A percentile compares a stretch with the other conserved stretches of the same genome.
Conservation (phyloP, 1,140 invertebrate genomes). For the Trichonephila clavata region DNA sequence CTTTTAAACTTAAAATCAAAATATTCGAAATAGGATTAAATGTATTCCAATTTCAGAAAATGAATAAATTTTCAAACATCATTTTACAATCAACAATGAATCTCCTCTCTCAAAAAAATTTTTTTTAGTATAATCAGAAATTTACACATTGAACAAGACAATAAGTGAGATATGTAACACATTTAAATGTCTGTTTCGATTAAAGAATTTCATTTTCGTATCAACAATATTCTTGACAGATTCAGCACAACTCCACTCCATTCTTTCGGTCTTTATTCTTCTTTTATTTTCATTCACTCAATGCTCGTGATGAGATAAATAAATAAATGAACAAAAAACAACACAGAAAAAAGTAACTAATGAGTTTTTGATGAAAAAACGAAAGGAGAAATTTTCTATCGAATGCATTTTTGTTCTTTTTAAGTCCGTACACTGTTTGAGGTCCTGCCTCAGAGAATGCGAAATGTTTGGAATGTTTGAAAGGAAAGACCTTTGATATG, state of each 20-base stretch:
- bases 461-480: constrained; percentile 41
- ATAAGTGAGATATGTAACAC: background rate
- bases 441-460: background rate
- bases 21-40: background rate
- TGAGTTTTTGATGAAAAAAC: constrained; percentile 34
- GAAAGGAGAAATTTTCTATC: background rate
- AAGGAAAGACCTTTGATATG: constrained; percentile 53
- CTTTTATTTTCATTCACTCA: background rate
- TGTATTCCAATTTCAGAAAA: background rate
- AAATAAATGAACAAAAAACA: constrained; percentile 38
- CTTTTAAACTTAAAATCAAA: no score
- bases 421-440: background rate
- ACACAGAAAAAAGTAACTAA: background rate
- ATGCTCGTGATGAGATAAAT: constrained; percentile 42
- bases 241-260: background rate
- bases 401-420: constrained; percentile 1
- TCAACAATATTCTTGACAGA: constrained; percentile 40
- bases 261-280: background rate
- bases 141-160: background rate
- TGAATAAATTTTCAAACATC: background rate
- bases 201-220: constrained; percentile 3
- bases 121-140: background rate
- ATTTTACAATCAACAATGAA: background rate
- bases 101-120: background rate
- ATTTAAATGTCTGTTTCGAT: background rate